Conservation (phyloP, 2,888 invertebrate genomes). For the Lissocephala sabroskyi region DNA sequence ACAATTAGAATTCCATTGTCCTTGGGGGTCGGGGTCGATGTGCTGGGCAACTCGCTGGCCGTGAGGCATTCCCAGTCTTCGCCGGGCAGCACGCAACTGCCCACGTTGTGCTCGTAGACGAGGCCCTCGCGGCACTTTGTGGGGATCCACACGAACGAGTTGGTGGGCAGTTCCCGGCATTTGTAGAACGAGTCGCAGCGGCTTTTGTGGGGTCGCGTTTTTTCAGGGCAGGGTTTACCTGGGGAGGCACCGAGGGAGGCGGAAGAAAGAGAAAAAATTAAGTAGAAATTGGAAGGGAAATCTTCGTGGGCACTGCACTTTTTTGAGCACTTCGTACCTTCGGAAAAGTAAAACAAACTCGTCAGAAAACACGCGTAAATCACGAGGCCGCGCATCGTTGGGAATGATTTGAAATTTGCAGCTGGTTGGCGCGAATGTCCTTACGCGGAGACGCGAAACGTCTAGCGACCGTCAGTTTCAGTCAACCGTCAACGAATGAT, state of each 20-base stretch:
- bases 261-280: too few relatives aligned
- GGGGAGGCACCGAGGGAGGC: neutral
- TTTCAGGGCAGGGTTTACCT: slow-evolving; percentile 71
- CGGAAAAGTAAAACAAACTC: slow-evolving; percentile 69
- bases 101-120: slow-evolving; percentile 68
- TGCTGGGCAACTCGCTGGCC: slow-evolving; percentile 34
- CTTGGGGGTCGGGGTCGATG: slow-evolving; percentile 4
- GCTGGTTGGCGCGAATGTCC: slow-evolving; percentile 15
- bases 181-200: slow-evolving; percentile 71
- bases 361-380: slow-evolving; percentile 45
- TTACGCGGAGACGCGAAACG: slow-evolving; percentile 12
- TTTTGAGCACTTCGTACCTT: slow-evolving; percentile 49
- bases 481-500: slow-evolving; percentile 22
- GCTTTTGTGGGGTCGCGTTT: slow-evolving; percentile 67
- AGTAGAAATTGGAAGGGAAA: neutral
- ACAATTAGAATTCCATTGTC: slow-evolving; percentile 51
- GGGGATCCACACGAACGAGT: slow-evolving; percentile 69
- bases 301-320: too few relatives aligned
- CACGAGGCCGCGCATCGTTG: slow-evolving; percentile 35
- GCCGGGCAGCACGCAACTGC: slow-evolving; percentile 70
- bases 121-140: slow-evolving; percentile 68
- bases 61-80: slow-evolving; percentile 72
- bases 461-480: slow-evolving; percentile 26
- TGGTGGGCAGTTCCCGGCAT: slow-evolving; percentile 61
- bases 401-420: neutral